phyloP scores from a whole-genome alignment of 1,140 invertebrate species.

The Cydia fagiglandana region DNA sequence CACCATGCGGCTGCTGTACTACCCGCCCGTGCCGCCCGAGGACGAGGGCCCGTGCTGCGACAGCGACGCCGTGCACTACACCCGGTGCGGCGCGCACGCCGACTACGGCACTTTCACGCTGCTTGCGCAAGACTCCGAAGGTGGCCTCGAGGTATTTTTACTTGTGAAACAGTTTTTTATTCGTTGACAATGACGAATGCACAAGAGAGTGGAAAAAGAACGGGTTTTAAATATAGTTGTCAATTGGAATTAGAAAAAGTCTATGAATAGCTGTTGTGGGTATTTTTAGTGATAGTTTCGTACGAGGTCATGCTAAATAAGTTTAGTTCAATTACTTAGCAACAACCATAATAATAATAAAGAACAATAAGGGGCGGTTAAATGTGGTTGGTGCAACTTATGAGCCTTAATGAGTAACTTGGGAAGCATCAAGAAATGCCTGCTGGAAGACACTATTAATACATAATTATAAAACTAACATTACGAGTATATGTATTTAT shows the following conservation, averaged over 20 bases:
- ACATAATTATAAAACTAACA: too few relatives aligned
- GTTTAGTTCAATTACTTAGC: background rate
- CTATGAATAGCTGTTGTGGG: background rate
- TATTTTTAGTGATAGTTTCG: background rate
- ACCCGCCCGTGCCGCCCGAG: conserved; percentile 82
- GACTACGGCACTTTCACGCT: conserved; percentile 88
- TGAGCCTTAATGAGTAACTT: background rate
- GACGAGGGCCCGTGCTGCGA: conserved; percentile 74
- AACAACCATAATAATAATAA: background rate
- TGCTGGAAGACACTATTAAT: background rate
- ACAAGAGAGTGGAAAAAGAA: conserved; percentile 15
- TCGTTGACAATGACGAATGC: conserved; percentile 26
- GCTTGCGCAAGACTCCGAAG: conserved; percentile 85
- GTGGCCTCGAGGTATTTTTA: conserved; percentile 74
- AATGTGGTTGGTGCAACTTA: too few relatives aligned
- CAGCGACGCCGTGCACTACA: conserved; percentile 66
- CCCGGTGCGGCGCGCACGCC: conserved; percentile 84
- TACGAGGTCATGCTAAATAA: background rate
- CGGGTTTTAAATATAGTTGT: conserved; percentile 5
- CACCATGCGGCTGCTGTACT: conserved; percentile 84
- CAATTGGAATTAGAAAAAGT: conserved; percentile 1
- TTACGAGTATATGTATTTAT: too few relatives aligned
- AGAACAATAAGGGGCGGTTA: background rate
- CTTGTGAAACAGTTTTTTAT: conserved; percentile 29
- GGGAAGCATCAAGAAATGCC: background rate